Conservation (phyloP, 2,888 invertebrate species). For the Agriopis marginaria region DNA sequence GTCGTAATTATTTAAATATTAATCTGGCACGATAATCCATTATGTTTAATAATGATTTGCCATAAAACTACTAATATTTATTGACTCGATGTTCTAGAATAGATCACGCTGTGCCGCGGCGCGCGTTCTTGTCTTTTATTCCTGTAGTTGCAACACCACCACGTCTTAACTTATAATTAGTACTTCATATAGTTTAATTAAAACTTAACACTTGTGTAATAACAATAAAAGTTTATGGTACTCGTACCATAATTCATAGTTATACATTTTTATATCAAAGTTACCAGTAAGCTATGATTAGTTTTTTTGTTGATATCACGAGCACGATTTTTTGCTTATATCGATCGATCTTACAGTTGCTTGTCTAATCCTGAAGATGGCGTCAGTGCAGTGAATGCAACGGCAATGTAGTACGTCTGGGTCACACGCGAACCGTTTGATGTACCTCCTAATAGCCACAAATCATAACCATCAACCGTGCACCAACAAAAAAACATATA, state of each 20-base stretch:
- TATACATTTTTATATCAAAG: conserved; percentile 13
- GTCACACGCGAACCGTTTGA: conserved; percentile 75
- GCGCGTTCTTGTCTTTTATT: conserved; percentile 40
- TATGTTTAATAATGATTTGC: conserved; percentile 19
- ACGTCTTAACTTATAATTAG: conserved; percentile 15
- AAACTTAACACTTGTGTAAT: conserved; percentile 11
- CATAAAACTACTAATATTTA: conserved; percentile 25
- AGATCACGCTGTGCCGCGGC: conserved; percentile 6
- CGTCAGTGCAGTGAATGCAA: conserved; percentile 49
- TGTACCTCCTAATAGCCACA: conserved; percentile 75
- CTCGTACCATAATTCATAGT: conserved; percentile 8
- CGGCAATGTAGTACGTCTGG: conserved; percentile 51
- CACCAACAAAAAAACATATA: conserved; percentile 73
- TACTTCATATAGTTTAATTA: conserved; percentile 21
- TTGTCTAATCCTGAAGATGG: conserved; percentile 41
- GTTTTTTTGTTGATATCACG: conserved; percentile 44
- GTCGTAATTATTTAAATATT: conserved; percentile 17
- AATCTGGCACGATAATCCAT: conserved; percentile 20
- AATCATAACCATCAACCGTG: conserved; percentile 67
- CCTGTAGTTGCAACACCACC: conserved; percentile 36
- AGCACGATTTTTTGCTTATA: conserved; percentile 49
- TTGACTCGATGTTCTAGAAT: conserved; percentile 8
- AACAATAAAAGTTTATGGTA: conserved; percentile 23
- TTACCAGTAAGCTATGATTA: conserved; percentile 37
- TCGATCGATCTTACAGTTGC: conserved; percentile 50